Evolutionary conservation across 2,113 vertebrate species (phyloP).

Genomic region (Cygnus atratus): DNA sequence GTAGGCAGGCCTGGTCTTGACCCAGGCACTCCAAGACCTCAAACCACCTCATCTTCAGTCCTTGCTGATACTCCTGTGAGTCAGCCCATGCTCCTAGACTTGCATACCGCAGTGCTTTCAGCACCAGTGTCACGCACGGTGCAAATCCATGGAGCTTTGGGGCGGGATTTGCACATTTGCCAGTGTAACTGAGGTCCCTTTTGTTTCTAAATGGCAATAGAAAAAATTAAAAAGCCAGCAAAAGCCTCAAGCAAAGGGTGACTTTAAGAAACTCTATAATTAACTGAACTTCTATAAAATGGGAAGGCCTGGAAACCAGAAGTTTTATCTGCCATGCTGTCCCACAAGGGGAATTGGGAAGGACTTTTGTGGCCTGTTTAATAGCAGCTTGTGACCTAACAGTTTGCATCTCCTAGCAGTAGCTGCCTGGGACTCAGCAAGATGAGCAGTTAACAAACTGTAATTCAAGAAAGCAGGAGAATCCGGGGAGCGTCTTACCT

Average conservation of each 20-base stretch:
- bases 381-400: conserved; percentile 1
- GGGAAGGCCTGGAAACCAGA: background rate
- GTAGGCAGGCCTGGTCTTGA: conserved; percentile 21
- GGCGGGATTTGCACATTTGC: background rate
- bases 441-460: background rate
- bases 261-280: background rate
- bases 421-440: background rate
- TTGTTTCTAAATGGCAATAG: background rate
- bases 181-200: background rate
- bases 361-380: background rate
- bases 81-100: background rate
- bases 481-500: conserved; percentile 79
- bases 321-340: background rate
- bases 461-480: background rate
- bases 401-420: conserved; percentile 28
- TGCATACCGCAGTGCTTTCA: background rate
- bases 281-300: background rate
- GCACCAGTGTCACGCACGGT: background rate
- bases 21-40: background rate
- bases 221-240: background rate
- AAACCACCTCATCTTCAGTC: background rate
- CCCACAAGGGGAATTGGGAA: background rate
- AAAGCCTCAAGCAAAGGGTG: background rate
- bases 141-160: background rate
- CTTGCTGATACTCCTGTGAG: background rate